Conservation (phyloP, 2,113 vertebrate species). For the Vireo altiloquus region DNA sequence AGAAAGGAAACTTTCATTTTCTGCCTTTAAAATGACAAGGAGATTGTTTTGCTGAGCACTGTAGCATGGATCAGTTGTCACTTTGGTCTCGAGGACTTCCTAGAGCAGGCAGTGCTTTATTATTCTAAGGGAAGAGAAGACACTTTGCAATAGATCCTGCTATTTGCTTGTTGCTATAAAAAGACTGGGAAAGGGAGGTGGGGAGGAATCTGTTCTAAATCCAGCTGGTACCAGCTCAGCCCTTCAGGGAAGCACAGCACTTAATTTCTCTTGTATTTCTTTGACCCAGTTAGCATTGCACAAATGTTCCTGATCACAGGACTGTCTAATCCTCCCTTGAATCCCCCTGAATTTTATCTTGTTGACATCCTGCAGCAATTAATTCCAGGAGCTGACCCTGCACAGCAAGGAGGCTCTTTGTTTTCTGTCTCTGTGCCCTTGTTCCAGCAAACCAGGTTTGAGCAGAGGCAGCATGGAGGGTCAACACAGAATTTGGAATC, state of each 20-base stretch:
- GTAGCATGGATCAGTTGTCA: not conserved
- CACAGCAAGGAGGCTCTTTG: not conserved
- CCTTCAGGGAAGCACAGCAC: not conserved
- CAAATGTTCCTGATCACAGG: constrained; percentile 31
- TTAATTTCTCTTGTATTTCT: constrained; percentile 42
- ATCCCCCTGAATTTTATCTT: constrained; percentile 21
- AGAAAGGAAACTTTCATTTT: not conserved
- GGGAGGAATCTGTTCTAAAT: not conserved
- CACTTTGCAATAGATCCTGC: not conserved
- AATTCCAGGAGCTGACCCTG: constrained; percentile 8
- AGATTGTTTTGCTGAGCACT: rapidly evolving
- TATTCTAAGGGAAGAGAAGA: not conserved
- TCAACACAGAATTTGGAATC: not conserved
- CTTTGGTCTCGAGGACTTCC: not conserved
- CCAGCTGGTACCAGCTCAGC: constrained; percentile 26
- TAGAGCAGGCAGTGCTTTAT: not conserved
- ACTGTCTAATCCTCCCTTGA: constrained; percentile 32
- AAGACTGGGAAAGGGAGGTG: not conserved
- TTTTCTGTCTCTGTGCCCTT: not conserved
- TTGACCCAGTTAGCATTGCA: constrained; percentile 54
- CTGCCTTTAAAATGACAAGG: not conserved
- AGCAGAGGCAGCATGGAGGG: not conserved
- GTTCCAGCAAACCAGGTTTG: not conserved
- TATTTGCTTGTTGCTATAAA: constrained; percentile 14
- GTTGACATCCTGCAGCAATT: constrained; percentile 25